Base-by-base conservation (phyloP, 2,113 vertebrate species). In the Murina feae region DNA sequence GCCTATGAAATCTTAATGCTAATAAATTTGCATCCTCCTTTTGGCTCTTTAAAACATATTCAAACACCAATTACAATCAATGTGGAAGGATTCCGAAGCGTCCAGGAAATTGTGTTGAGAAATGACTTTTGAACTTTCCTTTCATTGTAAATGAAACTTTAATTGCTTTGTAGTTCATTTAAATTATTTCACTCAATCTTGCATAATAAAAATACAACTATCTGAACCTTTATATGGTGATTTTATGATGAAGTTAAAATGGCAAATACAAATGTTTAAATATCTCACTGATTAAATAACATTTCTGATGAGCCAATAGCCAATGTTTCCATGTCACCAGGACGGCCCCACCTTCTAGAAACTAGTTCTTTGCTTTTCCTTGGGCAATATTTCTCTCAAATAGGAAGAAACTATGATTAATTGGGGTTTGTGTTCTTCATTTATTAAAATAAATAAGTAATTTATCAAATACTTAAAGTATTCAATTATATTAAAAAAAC, bases 41-140 rank as follows among this genome's bases (percentile, higher is more conserved):
- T 78, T 83, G 69, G 25, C 58, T 95, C 28, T 89, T 47, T 86
- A 55, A 95, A 86, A 83, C 21, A 75, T 66, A 66, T 83, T 87
- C 83, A 80, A 44, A 83, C 14, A 81, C 21, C 55, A 95, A 42
- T 90, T 91, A 83, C 32, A 76, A 86, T 60, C 72, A 72, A 86
- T 18, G n/a, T 30, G 30, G 9, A 69, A 35, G 37, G 42, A 75
- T 35, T 65, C 10, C 30, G 37, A 51, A n/a, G 17, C 32, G 6
- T 39, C 5, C 32, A 78, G 53, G 17, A 60, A 66, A 25, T 63
- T 5, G 12, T 25, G 9, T 6, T 32, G 21, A 87, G 49, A 88
- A 90, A 79, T 30, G 75, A 88, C 12, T 18, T 90, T 66, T 76
- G 39, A 74, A 65, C 14, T 90, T 80, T 32, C 14, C 44, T 17